Conservation (phyloP, 1,140 invertebrate genomes). For the Nautilus pompilius region DNA sequence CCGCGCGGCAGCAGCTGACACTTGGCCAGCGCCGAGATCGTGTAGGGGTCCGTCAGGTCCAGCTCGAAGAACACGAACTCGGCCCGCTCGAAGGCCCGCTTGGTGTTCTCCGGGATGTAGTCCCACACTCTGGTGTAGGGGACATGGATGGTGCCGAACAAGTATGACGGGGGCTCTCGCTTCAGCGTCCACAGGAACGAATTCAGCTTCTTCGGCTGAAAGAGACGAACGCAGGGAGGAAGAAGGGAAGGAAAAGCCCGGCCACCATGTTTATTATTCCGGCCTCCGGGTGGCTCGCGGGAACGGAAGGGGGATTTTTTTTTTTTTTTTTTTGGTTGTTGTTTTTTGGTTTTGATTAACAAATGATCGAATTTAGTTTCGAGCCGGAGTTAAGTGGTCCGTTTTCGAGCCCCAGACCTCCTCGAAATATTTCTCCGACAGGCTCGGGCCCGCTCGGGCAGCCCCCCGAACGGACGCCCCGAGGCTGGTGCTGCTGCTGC, state of each 20-base stretch:
- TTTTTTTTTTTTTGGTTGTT: background rate
- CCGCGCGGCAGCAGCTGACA: slow-evolving; percentile 60
- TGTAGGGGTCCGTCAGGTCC: slow-evolving; percentile 59
- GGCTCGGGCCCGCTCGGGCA: background rate
- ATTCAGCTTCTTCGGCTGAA: slow-evolving; percentile 37
- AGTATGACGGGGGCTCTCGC: slow-evolving; percentile 59
- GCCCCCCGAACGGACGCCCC: background rate
- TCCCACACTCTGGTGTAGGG: slow-evolving; percentile 63
- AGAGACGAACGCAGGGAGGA: slow-evolving; percentile 17
- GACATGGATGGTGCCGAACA: slow-evolving; percentile 65
- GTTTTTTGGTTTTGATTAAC: background rate
- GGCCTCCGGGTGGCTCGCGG: background rate
- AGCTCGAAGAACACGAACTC: slow-evolving; percentile 62
- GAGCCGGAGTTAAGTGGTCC: background rate
- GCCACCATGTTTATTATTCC: background rate
- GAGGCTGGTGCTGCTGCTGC: background rate
- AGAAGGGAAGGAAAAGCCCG: background rate
- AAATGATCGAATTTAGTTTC: background rate
- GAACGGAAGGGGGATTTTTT: background rate
- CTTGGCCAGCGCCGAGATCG: slow-evolving; percentile 55
- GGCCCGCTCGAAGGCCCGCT: slow-evolving; percentile 57
- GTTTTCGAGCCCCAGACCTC: background rate
- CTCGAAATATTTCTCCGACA: too few relatives aligned
- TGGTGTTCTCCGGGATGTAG: slow-evolving; percentile 59
- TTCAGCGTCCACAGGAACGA: slow-evolving; percentile 56